Conservation (phyloP, 2,888 invertebrate genomes). For the Odontothrips loti region DNA sequence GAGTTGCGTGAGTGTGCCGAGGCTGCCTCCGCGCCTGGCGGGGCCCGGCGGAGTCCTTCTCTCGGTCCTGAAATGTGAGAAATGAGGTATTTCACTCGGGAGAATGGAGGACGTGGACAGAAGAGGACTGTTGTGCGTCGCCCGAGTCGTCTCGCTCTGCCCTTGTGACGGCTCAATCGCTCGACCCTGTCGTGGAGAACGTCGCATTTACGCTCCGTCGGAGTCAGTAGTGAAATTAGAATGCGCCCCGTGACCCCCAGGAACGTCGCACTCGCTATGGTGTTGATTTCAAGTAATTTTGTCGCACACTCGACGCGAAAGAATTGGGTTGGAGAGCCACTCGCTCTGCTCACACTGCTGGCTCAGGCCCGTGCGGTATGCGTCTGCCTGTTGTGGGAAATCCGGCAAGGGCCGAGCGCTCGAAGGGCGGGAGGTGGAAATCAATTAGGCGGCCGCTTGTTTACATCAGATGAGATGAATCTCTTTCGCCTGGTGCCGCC, state of each 20-base stretch:
- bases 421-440: neutral
- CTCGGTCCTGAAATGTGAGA: neutral
- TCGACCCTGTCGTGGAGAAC: neutral
- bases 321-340: no score
- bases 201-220: no score
- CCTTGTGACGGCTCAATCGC: no score
- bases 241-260: no score
- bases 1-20: no score
- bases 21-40: neutral
- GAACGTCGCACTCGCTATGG: no score
- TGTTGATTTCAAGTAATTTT: no score
- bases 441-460: conserved; percentile 24
- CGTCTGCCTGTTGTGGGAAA: neutral
- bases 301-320: no score
- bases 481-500: neutral
- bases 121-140: neutral
- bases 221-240: no score
- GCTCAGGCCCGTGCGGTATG: no score
- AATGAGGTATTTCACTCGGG: conserved; percentile 9
- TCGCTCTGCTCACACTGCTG: no score
- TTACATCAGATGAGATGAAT: conserved; percentile 18
- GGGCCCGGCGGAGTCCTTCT: neutral
- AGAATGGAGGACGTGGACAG: neutral
- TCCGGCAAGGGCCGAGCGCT: neutral
- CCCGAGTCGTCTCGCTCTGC: neutral